A percentile compares a stretch with the other conserved stretches of the same genome.
Conservation (phyloP, 2,888 invertebrate species). For the Drosophila pegasa region DNA sequence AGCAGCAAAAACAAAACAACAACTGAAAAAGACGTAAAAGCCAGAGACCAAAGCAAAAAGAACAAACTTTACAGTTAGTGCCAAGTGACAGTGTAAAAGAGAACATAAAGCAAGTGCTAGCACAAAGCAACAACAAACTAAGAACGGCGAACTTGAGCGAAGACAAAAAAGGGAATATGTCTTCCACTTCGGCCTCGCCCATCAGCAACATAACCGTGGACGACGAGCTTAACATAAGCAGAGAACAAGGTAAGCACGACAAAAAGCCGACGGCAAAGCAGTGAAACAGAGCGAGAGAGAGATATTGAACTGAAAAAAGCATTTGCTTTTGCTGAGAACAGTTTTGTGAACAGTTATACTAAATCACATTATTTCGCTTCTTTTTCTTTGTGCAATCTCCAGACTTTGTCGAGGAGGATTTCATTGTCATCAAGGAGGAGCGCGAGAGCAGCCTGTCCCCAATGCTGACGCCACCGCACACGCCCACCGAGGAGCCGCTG, state of each 20-base stretch:
- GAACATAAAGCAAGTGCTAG: constrained; percentile 30
- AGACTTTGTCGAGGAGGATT: constrained; percentile 87
- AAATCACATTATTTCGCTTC: constrained; percentile 12
- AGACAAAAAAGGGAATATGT: constrained; percentile 79
- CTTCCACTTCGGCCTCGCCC: constrained; percentile 84
- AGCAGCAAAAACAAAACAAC: neutral
- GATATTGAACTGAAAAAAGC: too few species aligned
- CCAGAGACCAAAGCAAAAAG: constrained; percentile 41
- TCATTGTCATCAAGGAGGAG: constrained; percentile 87
- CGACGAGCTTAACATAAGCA: constrained; percentile 83
- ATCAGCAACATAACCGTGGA: constrained; percentile 85
- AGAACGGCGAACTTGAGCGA: constrained; percentile 24
- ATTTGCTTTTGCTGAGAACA: too few species aligned
- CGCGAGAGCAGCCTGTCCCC: constrained; percentile 86
- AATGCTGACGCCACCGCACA: constrained; percentile 90
- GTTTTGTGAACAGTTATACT: constrained; percentile 1
- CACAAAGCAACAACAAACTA: constrained; percentile 23
- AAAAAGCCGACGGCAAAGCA: constrained; percentile 59
- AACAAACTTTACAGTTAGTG: constrained; percentile 36
- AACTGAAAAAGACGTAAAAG: constrained; percentile 50
- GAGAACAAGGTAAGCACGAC: constrained; percentile 83
- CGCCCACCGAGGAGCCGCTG: constrained; percentile 87
- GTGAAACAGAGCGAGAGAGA: constrained; percentile 1
- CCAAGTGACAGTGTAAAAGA: constrained; percentile 42
- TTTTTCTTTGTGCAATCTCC: constrained; percentile 5